Evolutionary conservation across 2,113 vertebrate species (phyloP), one percentile per base, ranked within the genome.

Genomic region (Ceyx cyanopectus): DNA sequence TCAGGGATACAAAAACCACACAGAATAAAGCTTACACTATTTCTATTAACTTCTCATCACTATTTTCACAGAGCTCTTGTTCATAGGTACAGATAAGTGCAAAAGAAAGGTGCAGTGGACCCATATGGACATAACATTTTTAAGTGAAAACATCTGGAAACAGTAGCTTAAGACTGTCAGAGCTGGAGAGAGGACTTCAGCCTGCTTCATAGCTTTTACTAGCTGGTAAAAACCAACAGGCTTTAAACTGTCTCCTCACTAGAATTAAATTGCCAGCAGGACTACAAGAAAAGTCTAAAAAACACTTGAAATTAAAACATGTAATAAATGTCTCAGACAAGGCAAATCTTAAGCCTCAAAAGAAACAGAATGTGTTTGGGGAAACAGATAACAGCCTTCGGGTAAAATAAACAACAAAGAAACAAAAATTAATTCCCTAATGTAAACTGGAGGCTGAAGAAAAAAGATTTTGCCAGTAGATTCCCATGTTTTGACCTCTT

Each of bases 401-500:
- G 87, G 87, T 97, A 97, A 97, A 96, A 95, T 97, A 97, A 97
- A 96, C 95, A 97, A 83, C 78, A 37, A 68, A 56, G 91, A 94
- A 96, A 78, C 86, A 93, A 89, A 89, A 96, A 89, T 91, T 96
- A 95, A 92, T 85, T 94, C 95, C 81, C 80, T 92, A 93, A 93
- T 89, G 85, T 95, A 96, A 97, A 95, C 89, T 85, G 54, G 29
- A 81, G 32, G 87, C 90, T 78, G 81, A 93, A 94, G 81, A 54
- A 86, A 92, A 80, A 92, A 50, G 63, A 96, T 86, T 96, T 92
- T 97, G 95, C 96, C 89, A 93, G 93, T 72, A 95, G 97, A 97
- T 94, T 96, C 93, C 70, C 89, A 94, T 97, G 95, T 92, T 93
- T 88, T 97, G 97, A 97, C 97, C 97, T 97, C 84, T 51, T 32